Evolutionary conservation across 2,113 vertebrate species (phyloP), one percentile per base, ranked within the genome.

Genomic region (Pollimyrus isidori): DNA sequence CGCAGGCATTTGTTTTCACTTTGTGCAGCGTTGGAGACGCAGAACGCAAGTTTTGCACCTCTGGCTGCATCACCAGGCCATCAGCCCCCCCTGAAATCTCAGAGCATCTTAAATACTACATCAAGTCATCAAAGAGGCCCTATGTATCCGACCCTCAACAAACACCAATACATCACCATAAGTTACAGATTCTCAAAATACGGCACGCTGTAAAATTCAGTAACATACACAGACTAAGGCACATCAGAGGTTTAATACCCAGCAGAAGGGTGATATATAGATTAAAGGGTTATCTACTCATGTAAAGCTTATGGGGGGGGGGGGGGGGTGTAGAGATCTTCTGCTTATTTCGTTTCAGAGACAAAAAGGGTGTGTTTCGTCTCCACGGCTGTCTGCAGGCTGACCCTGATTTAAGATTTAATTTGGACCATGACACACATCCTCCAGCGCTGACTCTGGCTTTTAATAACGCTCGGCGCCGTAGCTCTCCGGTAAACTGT

Each of bases 391-490:
- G 42, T 87, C 92, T 91, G 85, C 89, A 21, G 88, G 87, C 69
- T 92, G 91, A 91, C 90, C 92, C 88, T 90, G 90, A 90, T 92
- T 92, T 86, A 58, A 91, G 90, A 92, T 89, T 87, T 85, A 89
- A 83, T 86, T 86, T 89, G 39, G 87, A 91, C 89, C 26, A 83
- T 91, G 90, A 92, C 89, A 92, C 85, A 90, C 90, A 90, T 92
- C 80, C 82, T 91, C 87, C 90, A 91, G 80, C 87, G 62, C 56
- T 42, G 89, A 90, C 50, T 90, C 46, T 49, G 42, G 65, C 26
- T 52, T 88, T 88, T 76, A 73, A 76, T 88, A 88, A 76, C 87
- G 52, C 35, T 39, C 4, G 23, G 42, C 73, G 53, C 45, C 39
- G 45, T 49, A 23, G 21, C 45, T 30, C 87, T 30, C 11, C 4